A percentile compares a stretch with the other conserved stretches of the same genome.
These are phyloP conservation scores for Coreius guichenoti DNA, from an alignment of 2,797 vertebrate genomes.

Conservation along the genomic window DNA sequence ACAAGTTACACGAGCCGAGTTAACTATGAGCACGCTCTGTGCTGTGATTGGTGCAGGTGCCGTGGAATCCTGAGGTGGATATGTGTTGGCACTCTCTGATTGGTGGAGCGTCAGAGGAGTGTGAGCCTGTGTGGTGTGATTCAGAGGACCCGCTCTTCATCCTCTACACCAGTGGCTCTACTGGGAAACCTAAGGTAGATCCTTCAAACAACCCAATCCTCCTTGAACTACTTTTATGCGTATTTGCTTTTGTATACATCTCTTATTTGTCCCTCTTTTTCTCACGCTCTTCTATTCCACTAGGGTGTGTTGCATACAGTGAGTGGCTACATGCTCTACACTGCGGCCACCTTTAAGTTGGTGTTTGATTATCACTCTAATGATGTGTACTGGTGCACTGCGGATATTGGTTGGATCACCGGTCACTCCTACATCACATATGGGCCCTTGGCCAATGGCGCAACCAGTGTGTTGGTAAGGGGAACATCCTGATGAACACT, in stretches of 20 bases:
- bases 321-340: constrained; percentile 95
- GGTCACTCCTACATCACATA: constrained; percentile 97
- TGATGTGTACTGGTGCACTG: constrained; percentile 97
- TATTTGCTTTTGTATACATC: background rate
- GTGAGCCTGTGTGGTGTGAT: constrained; percentile 95
- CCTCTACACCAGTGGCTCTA: constrained; percentile 96
- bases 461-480: constrained; percentile 92
- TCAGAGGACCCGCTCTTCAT: constrained; percentile 95
- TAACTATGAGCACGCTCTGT: background rate
- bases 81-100: constrained; percentile 89
- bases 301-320: constrained; percentile 94
- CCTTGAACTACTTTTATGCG: background rate
- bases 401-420: constrained; percentile 97
- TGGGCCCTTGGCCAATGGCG: constrained; percentile 92
- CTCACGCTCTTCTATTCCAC: background rate
- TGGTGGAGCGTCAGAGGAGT: constrained; percentile 80
- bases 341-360: constrained; percentile 90
- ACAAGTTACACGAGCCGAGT: background rate
- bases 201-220: background rate
- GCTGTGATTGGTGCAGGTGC: constrained; percentile 74
- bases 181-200: constrained; percentile 93
- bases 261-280: background rate
- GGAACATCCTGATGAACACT: background rate
- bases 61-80: constrained; percentile 89
- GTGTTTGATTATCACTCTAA: constrained; percentile 93